Evolutionary conservation across 2,797 vertebrate genomes (phyloP), one percentile per base, ranked within the genome.

Genomic region (Staurois parvus): DNA sequence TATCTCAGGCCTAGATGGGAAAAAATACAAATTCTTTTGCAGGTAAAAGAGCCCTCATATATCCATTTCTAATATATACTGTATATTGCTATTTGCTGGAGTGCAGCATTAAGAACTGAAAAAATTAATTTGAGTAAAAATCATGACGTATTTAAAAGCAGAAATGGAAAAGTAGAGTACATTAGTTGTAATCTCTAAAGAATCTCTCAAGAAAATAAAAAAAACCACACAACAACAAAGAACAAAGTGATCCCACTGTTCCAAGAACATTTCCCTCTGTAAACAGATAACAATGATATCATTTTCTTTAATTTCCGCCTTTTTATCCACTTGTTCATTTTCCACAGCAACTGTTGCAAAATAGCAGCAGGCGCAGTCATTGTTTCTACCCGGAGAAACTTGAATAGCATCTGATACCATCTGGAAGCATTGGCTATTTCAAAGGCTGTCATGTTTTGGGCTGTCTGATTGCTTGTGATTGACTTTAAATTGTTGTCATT

Each of bases 271-370:
- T 72, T 67, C 48, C 73, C 40, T 48, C 62, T 64, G 66, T 84
- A 76, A 77, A 30, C 45, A 59, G 26, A 72, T 34, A 75, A 75
- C 81, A 83, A 84, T 69, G 73, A 69, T 72, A 56, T 70, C 0
- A 84, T 84, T 84, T 72, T 84, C 64, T 70, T 84, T 84, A 19
- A 84, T 68, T 76, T 84, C 74, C 74, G n/a, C 29, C 74, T 70
- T 67, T 52, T 70, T 84, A 69, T 70, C 28, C n/a, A 26, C 42
- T 84, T 70, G 37, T 77, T 72, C 42, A 62, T 69, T 84, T 70
- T 30, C 74, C 68, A 37, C 67, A 76, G 62, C 66, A 67, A 45
- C 29, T 75, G 70, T 70, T 76, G 30, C 74, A 70, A 70, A 84
- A 84, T 67, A 84, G 75, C 83, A 84, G 75, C 66, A 78, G 52